Percentiles rank a stretch among this genome's conserved stretches.
Evolutionary conservation across 2,797 vertebrate species (phyloP).

Genomic region (Amphiprion clarkii): DNA sequence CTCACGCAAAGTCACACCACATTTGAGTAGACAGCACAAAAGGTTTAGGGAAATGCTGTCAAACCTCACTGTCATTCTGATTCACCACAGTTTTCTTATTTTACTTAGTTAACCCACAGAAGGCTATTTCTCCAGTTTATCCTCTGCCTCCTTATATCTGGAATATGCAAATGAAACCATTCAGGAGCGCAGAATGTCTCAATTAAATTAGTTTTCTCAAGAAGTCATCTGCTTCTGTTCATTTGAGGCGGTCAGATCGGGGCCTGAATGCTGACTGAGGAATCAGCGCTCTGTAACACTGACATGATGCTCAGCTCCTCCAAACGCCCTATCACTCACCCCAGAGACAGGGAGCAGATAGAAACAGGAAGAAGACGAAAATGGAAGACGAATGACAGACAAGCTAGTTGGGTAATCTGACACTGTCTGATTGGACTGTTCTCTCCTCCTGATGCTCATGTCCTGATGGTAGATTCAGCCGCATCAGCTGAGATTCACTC

Average conservation of each 20-base stretch:
- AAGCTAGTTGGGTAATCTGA: conserved; percentile 68
- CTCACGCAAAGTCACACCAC: conserved; percentile 24
- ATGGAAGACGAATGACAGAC: conserved; percentile 69
- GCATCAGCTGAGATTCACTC: conserved; percentile 43
- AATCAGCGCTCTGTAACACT: conserved; percentile 39
- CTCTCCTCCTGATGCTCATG: conserved; percentile 8
- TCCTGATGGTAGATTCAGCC: conserved; percentile 33
- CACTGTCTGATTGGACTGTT: conserved; percentile 66
- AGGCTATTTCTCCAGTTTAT: conserved; percentile 12
- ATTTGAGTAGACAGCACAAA: conserved; percentile 20
- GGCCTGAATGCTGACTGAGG: conserved; percentile 44
- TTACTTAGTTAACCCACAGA: conserved; percentile 38
- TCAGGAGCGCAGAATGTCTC: conserved; percentile 30
- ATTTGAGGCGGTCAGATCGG: conserved; percentile 9
- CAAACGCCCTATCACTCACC: conserved; percentile 66
- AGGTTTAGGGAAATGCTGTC: conserved; percentile 23
- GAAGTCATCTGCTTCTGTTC: conserved; percentile 42
- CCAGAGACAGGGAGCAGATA: conserved; percentile 69
- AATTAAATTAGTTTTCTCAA: conserved; percentile 52
- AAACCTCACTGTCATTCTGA: conserved; percentile 1
- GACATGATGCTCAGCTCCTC: conserved; percentile 44
- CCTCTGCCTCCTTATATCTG: conserved; percentile 9
- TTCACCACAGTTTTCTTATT: conserved; percentile 15
- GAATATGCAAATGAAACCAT: conserved; percentile 46
- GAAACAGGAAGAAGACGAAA: conserved; percentile 64